Evolutionary conservation across 2,113 vertebrate genomes (phyloP).

Genomic region (Hippocampus mohnikei): DNA sequence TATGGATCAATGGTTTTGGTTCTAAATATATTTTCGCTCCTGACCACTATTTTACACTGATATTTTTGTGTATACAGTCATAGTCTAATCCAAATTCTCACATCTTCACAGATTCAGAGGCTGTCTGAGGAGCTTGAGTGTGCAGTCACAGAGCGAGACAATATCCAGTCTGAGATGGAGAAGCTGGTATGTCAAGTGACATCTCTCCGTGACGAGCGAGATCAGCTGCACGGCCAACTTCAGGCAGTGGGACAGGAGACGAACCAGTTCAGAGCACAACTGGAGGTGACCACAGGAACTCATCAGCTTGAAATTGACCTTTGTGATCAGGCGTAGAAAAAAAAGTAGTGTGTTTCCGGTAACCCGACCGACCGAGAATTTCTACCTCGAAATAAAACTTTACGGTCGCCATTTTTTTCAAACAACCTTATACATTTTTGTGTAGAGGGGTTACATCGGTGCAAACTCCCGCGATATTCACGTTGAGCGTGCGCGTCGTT

Average conservation of each 20-base stretch:
- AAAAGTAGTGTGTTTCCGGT: no score
- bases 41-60: background rate
- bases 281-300: slow-evolving; percentile 32
- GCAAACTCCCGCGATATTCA: no score
- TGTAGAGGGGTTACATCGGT: no score
- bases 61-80: background rate
- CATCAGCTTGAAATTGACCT: slow-evolving; percentile 15
- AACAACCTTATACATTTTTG: no score
- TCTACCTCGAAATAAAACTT: no score
- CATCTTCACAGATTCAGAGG: slow-evolving; percentile 12
- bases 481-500: no score
- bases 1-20: background rate
- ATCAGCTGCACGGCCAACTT: slow-evolving; percentile 42
- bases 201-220: slow-evolving; percentile 38
- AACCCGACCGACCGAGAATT: no score
- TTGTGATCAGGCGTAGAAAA: no score
- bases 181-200: slow-evolving; percentile 17
- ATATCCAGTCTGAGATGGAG: slow-evolving; percentile 17
- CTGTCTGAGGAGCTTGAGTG: slow-evolving; percentile 34
- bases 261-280: slow-evolving; percentile 27
- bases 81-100: background rate
- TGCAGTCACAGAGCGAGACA: slow-evolving; percentile 27
- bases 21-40: background rate
- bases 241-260: slow-evolving; percentile 40
- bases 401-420: no score